A percentile compares a stretch with the other conserved stretches of the same genome.
phyloP scores from a whole-genome alignment of 2,888 invertebrate genomes.

The Habroteleia sp. region DNA sequence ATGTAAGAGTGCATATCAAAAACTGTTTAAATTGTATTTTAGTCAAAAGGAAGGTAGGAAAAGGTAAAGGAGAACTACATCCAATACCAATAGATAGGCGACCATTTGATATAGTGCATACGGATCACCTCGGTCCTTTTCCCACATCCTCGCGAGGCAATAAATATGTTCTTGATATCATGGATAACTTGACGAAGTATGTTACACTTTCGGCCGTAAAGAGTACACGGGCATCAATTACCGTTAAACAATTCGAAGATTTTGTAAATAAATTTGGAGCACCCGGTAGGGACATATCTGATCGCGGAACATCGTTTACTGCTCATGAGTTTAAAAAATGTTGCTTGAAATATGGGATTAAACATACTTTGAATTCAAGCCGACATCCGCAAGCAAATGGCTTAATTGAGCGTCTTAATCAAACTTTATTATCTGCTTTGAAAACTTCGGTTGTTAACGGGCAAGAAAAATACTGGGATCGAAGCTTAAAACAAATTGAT shows the following conservation, averaged over 20 bases:
- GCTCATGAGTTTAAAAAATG: slow-evolving; percentile 40
- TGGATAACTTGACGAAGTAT: slow-evolving; percentile 36
- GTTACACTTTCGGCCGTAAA: slow-evolving; percentile 50
- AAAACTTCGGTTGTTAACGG: background rate
- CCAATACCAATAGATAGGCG: slow-evolving; percentile 62
- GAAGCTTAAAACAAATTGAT: slow-evolving; percentile 13
- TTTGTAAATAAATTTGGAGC: slow-evolving; percentile 57
- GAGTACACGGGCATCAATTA: slow-evolving; percentile 13
- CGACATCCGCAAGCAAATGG: slow-evolving; percentile 55
- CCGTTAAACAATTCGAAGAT: slow-evolving; percentile 29
- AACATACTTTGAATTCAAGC: background rate
- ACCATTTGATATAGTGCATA: slow-evolving; percentile 62
- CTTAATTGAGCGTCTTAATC: slow-evolving; percentile 35
- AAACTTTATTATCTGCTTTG: slow-evolving; percentile 25
- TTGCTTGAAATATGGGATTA: slow-evolving; percentile 41
- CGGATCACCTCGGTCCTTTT: slow-evolving; percentile 64
- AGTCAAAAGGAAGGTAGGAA: slow-evolving; percentile 42
- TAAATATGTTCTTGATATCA: background rate
- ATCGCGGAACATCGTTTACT: slow-evolving; percentile 59
- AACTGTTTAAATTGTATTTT: slow-evolving; percentile 63
- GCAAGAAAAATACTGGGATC: slow-evolving; percentile 8
- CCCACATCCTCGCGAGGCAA: background rate
- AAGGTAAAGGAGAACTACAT: slow-evolving; percentile 61
- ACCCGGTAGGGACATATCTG: slow-evolving; percentile 42
- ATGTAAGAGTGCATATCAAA: slow-evolving; percentile 54